Percentiles rank a stretch among this genome's conserved stretches.
These are phyloP conservation scores for Taenaris catops DNA, from an alignment of 2,888 invertebrate species.

Conservation along the genomic window DNA sequence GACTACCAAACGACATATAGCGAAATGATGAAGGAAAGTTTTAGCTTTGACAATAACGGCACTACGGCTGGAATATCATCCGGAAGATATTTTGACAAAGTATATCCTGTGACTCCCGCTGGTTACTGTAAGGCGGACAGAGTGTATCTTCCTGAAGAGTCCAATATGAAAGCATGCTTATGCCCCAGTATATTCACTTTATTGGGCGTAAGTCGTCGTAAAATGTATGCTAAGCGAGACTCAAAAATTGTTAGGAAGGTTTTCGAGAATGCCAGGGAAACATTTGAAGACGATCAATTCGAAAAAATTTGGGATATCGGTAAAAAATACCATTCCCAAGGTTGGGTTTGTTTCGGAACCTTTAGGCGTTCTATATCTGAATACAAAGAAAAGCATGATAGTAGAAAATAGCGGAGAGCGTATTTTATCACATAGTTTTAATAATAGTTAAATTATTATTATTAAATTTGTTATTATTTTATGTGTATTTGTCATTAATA, in stretches of 20 bases:
- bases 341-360: conserved; percentile 76
- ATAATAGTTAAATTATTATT: too few relatives aligned
- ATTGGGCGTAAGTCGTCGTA: conserved; percentile 49
- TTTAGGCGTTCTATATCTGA: conserved; percentile 44
- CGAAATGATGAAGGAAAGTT: conserved; percentile 53
- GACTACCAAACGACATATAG: conserved; percentile 57
- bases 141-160: conserved; percentile 50
- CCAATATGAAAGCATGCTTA: conserved; percentile 47
- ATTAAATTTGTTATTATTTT: too few relatives aligned
- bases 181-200: conserved; percentile 48
- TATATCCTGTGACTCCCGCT: conserved; percentile 51
- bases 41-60: conserved; percentile 31
- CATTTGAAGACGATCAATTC: conserved; percentile 67
- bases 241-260: conserved; percentile 50
- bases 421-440: too few relatives aligned
- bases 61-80: conserved; percentile 57
- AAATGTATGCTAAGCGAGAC: conserved; percentile 54
- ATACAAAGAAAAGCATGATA: conserved; percentile 2
- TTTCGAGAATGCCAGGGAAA: conserved; percentile 72
- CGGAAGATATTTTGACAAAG: conserved; percentile 55
- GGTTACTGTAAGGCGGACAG: conserved; percentile 41
- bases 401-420: too few relatives aligned
- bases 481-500: too few relatives aligned
- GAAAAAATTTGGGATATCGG: conserved; percentile 70
- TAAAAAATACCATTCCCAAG: conserved; percentile 61